Base-by-base conservation (phyloP, 2,113 vertebrate genomes). In the Morone chrysops region DNA sequence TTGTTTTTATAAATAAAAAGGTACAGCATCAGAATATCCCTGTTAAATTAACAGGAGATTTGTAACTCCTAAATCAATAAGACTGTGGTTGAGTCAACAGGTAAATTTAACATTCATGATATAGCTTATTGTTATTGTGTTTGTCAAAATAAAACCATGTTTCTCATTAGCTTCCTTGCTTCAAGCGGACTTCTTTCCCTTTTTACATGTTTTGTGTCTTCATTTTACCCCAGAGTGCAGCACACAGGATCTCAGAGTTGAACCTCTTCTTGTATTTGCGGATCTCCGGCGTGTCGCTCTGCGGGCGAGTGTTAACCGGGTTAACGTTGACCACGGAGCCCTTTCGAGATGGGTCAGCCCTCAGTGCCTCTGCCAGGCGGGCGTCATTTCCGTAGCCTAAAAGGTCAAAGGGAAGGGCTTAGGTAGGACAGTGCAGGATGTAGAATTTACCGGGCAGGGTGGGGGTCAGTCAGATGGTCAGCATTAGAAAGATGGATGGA, bases 181-280 rank as follows among this genome's bases (percentile, higher is more conserved):
- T 31, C 31, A 31, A 31, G 31, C 31, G 31, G 31, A 31, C 3
- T 31, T 31, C 31, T 31, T 31, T 31, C 31, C 31, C 3, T 31
- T 31, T 31, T 31, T 31, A 31, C 1, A 3, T 31, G 31, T 31
- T 31, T 13, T 9, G 20, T 48, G 47, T 13, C 8, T 31, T 8
- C 3, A 17, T 40, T 92, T 94, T 94, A 99, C 98, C 98, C 98
- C 98, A 99, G 69, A 99, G 96, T 1, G 98, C 98, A 3, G 98
- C 98, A 68, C 98, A 99, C 47, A 99, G 94, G 81, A 99, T 99
- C 95, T 99, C 98, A 0, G 98, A 99, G 94, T 99, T 99, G 95
- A 99, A 99, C 88, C 98, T 96, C 95, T 99, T 99, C 96, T 99
- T 99, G 94, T 99, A 99, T 91, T 99, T 99, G 89, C 98, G 97